A percentile compares a stretch with the other conserved stretches of the same genome.
Conservation (phyloP, 2,888 invertebrate genomes). For the Athalia rosae region DNA sequence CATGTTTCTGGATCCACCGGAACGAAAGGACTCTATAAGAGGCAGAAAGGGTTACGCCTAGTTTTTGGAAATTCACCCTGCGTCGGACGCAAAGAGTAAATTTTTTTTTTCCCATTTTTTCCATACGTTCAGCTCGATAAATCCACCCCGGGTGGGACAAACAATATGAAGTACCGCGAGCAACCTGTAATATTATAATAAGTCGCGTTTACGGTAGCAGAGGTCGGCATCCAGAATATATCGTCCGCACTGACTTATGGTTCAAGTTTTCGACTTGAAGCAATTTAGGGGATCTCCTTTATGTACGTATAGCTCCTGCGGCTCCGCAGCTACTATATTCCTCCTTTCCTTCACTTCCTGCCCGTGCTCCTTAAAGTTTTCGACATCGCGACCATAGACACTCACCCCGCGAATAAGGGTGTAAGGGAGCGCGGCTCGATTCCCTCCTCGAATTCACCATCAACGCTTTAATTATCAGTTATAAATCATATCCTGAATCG, state of each 20-base stretch:
- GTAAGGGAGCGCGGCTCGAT: constrained; percentile 11
- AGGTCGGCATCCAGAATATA: constrained; percentile 29
- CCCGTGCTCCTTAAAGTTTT: constrained; percentile 47
- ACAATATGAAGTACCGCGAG: constrained; percentile 7
- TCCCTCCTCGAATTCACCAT: constrained; percentile 49
- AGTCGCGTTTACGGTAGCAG: background rate
- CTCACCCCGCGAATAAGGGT: constrained; percentile 45
- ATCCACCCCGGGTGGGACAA: constrained; percentile 12
- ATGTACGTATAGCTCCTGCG: too few species aligned
- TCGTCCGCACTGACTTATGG: constrained; percentile 57
- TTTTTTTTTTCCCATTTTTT: background rate
- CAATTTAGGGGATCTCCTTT: constrained; percentile 56
- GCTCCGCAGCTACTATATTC: constrained; percentile 34
- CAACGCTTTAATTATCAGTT: constrained; percentile 70
- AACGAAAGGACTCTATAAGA: too few species aligned
- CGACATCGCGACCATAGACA: constrained; percentile 49
- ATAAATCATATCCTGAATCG: constrained; percentile 61
- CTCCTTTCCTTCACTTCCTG: constrained; percentile 49
- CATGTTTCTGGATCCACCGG: too few species aligned
- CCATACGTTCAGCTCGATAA: background rate
- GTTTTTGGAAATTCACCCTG: background rate
- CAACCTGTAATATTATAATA: constrained; percentile 1
- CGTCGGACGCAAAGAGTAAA: background rate
- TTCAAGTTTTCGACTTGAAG: constrained; percentile 64
- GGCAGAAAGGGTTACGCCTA: background rate